A percentile compares a stretch with the other conserved stretches of the same genome.
phyloP scores from a whole-genome alignment of 1,140 invertebrate species.

The Hormaphis cornu region DNA sequence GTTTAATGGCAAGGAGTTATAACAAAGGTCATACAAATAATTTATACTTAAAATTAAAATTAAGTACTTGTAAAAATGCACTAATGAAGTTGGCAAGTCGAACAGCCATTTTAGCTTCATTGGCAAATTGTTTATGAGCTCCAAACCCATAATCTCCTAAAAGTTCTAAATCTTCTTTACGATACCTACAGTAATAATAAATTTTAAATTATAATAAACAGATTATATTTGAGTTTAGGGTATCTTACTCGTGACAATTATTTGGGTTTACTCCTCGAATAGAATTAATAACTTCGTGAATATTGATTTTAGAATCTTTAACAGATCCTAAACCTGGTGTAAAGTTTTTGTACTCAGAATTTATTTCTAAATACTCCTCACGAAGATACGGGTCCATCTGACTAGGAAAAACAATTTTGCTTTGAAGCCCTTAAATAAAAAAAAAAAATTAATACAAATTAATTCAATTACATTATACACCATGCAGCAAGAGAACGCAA shows the following conservation, averaged over 20 bases:
- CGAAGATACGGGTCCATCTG: constrained; percentile 55
- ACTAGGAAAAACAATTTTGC: constrained; percentile 67
- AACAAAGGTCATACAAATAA: too few relatives aligned
- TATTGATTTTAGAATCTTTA: constrained; percentile 57
- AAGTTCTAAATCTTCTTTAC: constrained; percentile 61
- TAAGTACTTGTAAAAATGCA: constrained; percentile 72
- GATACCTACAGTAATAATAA: constrained; percentile 47
- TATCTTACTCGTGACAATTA: constrained; percentile 58
- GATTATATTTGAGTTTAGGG: background rate
- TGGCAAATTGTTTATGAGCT: constrained; percentile 78
- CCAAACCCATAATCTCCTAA: constrained; percentile 78
- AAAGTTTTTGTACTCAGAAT: constrained; percentile 55
- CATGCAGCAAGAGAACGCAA: too few relatives aligned
- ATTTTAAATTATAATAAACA: background rate
- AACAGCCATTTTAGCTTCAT: constrained; percentile 90
- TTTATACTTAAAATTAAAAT: background rate
- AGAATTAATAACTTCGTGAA: constrained; percentile 66
- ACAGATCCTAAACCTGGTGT: constrained; percentile 51
- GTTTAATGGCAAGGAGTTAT: too few relatives aligned
- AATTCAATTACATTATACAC: background rate
- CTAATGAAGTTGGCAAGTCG: constrained; percentile 90
- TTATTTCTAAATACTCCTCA: constrained; percentile 62
- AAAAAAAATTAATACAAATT: constrained; percentile 10
- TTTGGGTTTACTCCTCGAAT: constrained; percentile 58
- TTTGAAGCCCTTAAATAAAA: constrained; percentile 60